These are phyloP conservation scores for Clinocottus analis DNA, from an alignment of 2,113 vertebrate species.

Conservation along the genomic window DNA sequence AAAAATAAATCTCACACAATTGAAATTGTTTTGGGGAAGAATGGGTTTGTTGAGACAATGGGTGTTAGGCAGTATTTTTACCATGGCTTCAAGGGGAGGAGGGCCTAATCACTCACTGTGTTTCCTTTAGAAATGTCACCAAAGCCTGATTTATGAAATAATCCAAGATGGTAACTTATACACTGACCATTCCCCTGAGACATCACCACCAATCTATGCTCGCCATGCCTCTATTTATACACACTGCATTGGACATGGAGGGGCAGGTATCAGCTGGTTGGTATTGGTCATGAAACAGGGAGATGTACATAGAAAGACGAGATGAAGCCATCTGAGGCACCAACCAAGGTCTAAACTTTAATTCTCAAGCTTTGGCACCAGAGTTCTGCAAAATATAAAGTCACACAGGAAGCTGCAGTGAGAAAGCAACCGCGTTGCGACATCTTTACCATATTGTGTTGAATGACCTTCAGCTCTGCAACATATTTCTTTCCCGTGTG, in stretches of 20 bases:
- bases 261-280: not conserved
- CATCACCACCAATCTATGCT: not conserved
- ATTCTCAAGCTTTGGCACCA: not conserved
- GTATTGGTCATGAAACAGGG: not conserved
- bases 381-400: not conserved
- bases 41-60: constrained; percentile 71
- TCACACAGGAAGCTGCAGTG: not conserved
- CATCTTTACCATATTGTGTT: not conserved
- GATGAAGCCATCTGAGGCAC: not conserved
- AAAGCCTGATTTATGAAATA: constrained; percentile 53
- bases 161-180: constrained; percentile 17
- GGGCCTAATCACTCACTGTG: constrained; percentile 48
- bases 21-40: constrained; percentile 76
- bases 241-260: not conserved
- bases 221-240: not conserved
- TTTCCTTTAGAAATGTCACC: constrained; percentile 66
- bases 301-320: not conserved
- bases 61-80: constrained; percentile 66
- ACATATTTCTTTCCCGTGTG: too few relatives aligned
- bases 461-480: not conserved
- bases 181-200: not conserved
- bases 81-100: constrained; percentile 63
- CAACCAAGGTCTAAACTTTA: not conserved
- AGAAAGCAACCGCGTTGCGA: not conserved
- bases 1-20: constrained; percentile 61